phyloP scores from a whole-genome alignment of 1,140 invertebrate genomes.

The Scylla paramamosain region DNA sequence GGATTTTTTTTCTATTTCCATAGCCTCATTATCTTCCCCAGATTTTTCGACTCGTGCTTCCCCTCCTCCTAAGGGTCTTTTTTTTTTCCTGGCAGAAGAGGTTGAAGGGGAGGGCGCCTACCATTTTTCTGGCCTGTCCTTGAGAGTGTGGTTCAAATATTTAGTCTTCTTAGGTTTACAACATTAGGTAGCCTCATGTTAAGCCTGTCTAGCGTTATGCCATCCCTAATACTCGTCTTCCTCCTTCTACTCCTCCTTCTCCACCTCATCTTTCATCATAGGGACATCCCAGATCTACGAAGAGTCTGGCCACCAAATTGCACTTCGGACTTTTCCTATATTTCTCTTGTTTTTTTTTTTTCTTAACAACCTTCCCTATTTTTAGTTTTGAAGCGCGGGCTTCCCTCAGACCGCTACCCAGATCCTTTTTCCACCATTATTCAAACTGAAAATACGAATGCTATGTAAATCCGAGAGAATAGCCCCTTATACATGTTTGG shows the following conservation, averaged over 20 bases:
- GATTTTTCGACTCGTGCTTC: too few relatives aligned
- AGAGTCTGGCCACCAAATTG: background rate
- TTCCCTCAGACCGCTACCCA: background rate
- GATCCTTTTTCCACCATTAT: background rate
- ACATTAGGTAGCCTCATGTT: background rate
- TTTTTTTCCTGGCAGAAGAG: background rate
- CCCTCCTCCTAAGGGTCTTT: background rate
- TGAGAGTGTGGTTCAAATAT: background rate
- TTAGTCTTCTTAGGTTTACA: background rate
- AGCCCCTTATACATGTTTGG: background rate
- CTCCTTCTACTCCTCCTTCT: background rate
- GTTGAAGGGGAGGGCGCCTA: too few relatives aligned
- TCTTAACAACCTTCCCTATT: background rate
- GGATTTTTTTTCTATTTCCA: conserved; percentile 9
- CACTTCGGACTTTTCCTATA: conserved; percentile 5
- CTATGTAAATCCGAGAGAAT: background rate
- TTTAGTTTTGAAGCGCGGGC: background rate
- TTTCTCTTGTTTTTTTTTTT: background rate
- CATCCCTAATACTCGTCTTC: background rate
- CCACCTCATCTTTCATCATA: conserved; percentile 2
- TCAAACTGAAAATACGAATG: background rate
- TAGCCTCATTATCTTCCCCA: background rate
- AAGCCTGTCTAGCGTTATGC: too few relatives aligned
- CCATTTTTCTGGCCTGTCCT: background rate
- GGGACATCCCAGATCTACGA: background rate